Conservation (phyloP, 2,113 vertebrate genomes). For the Pedionomus torquatus region DNA sequence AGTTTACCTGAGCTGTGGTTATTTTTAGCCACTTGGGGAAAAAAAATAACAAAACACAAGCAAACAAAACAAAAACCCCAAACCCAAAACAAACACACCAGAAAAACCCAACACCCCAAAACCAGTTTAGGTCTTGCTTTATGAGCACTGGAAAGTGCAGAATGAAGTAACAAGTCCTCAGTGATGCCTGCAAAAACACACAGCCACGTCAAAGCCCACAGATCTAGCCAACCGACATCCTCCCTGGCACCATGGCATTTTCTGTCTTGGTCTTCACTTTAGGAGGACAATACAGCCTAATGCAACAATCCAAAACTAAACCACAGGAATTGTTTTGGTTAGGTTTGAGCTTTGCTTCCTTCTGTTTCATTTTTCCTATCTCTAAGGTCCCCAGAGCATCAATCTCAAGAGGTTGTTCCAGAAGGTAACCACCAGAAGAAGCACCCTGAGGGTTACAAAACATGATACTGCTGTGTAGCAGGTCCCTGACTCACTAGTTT, state of each 20-base stretch:
- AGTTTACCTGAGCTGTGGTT: not conserved
- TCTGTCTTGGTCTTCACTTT: not conserved
- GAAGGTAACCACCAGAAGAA: not conserved
- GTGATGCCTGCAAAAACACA: rapidly evolving
- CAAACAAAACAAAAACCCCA: not conserved
- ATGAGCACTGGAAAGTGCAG: not conserved
- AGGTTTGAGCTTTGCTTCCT: not conserved
- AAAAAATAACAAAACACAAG: not conserved
- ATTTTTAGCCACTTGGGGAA: not conserved
- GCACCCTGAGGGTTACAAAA: not conserved
- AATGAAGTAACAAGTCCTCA: not conserved
- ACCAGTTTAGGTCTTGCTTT: not conserved
- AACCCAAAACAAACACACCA: not conserved
- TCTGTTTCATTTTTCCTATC: not conserved
- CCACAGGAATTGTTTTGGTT: too few relatives aligned
- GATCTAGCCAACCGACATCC: not conserved
- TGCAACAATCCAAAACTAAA: rapidly evolving
- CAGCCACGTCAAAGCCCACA: rapidly evolving
- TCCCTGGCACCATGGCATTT: not conserved
- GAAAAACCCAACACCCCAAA: not conserved
- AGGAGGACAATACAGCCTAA: not conserved
- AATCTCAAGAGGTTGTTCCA: not conserved
- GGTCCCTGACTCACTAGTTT: not conserved
- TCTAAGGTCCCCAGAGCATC: not conserved
- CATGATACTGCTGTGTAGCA: not conserved